Percentiles rank a stretch among this genome's conserved stretches.
Conservation (phyloP, 2,888 invertebrate genomes). For the Coecobrya sp. region DNA sequence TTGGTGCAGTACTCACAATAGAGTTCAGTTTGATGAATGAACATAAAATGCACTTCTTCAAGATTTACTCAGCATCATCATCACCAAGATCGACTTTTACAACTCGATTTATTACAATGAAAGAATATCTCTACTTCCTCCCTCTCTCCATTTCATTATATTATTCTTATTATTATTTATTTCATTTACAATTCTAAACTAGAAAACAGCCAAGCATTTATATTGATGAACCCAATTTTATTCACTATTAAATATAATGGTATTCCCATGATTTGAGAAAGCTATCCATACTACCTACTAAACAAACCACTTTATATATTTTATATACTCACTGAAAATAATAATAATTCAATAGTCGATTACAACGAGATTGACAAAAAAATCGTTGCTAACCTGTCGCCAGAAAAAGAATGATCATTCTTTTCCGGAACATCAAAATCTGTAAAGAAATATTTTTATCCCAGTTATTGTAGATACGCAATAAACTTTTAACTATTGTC, state of each 20-base stretch:
- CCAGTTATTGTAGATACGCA: no score
- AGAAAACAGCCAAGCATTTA: neutral
- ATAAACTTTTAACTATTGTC: neutral
- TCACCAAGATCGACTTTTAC: neutral
- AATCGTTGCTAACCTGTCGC: conserved; percentile 58
- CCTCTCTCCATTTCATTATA: neutral
- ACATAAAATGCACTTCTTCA: neutral
- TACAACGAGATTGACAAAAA: conserved; percentile 1
- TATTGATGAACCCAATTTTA: conserved; percentile 9
- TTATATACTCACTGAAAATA: neutral
- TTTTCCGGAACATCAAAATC: neutral
- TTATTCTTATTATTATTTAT: neutral
- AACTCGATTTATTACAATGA: conserved; percentile 11
- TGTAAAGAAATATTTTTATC: neutral
- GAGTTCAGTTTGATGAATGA: conserved; percentile 39
- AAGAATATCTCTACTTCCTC: neutral
- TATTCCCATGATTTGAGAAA: neutral
- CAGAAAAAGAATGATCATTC: conserved; percentile 55
- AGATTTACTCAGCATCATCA: neutral
- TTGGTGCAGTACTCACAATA: neutral
- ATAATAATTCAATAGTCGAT: neutral
- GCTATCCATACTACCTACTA: neutral
- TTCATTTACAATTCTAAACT: neutral
- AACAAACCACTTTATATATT: neutral
- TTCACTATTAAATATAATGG: neutral